A percentile compares a stretch with the other conserved stretches of the same genome.
Conservation (phyloP, 2,113 vertebrate genomes). For the Corythaixoides concolor region DNA sequence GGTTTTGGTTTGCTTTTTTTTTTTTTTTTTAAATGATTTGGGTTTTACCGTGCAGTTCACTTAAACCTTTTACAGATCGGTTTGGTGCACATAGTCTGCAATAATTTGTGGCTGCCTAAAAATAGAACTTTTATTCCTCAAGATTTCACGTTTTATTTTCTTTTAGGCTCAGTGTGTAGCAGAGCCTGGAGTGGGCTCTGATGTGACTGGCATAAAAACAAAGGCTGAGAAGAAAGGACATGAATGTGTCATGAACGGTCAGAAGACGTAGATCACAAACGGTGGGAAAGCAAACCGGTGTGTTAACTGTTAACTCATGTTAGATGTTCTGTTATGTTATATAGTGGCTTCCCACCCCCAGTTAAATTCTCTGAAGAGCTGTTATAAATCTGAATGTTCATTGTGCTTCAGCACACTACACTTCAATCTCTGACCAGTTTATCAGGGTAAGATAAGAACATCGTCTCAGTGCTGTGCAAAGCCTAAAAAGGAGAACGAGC, state of each 20-base stretch:
- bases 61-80: not conserved
- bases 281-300: slow-evolving; percentile 96
- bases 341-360: not conserved
- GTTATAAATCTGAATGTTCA: not conserved
- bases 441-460: not conserved
- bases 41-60: not conserved
- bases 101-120: not conserved
- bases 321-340: not conserved
- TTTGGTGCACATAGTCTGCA: not conserved
- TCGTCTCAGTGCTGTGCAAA: not conserved
- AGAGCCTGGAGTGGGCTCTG: slow-evolving; percentile 92
- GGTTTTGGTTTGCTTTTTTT: not conserved
- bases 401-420: not conserved
- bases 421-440: not conserved
- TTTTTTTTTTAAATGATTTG: not conserved
- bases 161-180: slow-evolving; percentile 93
- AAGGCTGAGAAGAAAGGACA: slow-evolving; percentile 87
- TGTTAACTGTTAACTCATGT: not conserved
- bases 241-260: slow-evolving; percentile 91
- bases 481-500: not conserved
- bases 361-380: not conserved
- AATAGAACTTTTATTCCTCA: not conserved
- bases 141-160: not conserved
- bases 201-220: slow-evolving; percentile 90
- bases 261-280: slow-evolving; percentile 99